Evolutionary conservation across 2,113 vertebrate species (phyloP), one percentile per base, ranked within the genome.

Genomic region (Austrofundulus limnaeus): DNA sequence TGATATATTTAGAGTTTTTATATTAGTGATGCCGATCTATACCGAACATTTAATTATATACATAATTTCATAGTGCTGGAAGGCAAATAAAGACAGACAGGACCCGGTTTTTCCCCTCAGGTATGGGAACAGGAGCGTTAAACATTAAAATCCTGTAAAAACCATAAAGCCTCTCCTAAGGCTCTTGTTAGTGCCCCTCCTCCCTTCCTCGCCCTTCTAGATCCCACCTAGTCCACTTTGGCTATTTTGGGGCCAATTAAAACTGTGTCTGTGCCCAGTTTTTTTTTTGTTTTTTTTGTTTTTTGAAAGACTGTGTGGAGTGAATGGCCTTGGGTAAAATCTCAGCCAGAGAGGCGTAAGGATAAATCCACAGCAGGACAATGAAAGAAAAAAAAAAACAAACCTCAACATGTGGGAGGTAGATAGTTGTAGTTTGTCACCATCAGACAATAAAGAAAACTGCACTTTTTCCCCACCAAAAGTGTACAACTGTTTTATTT

Each of bases 171-270:
- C 48, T 54, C 46, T 48, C 55, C 60, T 37, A 39, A 53, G 51
- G 52, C 61, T 70, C 53, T 48, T 45, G 39, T 28, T 43, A 42
- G 39, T 14, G 1, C 46, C 15, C 62, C 49, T 31, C 58, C 56
- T 52, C 46, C 55, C 21, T 47, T 17, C 53, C 51, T 41, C 58
- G 25, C 50, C 66, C 76, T 42, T 62, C 72, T 19, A 46, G 70
- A 77, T 79, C 76, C 67, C 2, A 12, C 75, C 72, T 66, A 61
- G 66, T 63, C 77, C 68, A 57, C 58, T 69, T n/a, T 21, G 47
- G 68, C 78, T 85, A 77, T 89, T 89, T 88, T 77, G 66, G 73
- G 67, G 77, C 79, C 86, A 89, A 89, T 89, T 89, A 89, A 78
- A 61, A 56, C 34, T n/a, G 47, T 74, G 69, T 41, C 60, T 67